These are phyloP conservation scores for Propithecus deckenii DNA, from an alignment of 2,797 vertebrate species.

Conservation along the genomic window DNA sequence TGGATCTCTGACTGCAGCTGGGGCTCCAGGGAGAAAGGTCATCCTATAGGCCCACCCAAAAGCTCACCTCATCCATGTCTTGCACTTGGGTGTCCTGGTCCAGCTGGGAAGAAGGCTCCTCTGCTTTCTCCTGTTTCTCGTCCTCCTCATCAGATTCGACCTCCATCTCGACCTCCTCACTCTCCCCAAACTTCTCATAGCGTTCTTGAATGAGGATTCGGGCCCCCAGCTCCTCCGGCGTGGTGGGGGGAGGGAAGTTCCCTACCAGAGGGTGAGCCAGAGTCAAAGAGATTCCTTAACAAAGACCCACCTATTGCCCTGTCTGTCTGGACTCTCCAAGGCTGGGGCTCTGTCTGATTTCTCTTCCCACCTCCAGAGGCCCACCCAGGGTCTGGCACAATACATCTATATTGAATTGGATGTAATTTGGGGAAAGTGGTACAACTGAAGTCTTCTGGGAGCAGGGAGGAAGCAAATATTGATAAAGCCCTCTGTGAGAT, in stretches of 20 bases:
- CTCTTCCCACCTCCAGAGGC: not conserved
- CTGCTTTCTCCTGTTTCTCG: constrained; percentile 89
- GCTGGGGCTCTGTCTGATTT: not conserved
- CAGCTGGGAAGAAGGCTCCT: constrained; percentile 89
- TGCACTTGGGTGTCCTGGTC: constrained; percentile 99
- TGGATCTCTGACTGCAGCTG: not conserved
- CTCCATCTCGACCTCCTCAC: constrained; percentile 99
- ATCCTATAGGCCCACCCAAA: not conserved
- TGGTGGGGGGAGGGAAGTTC: constrained; percentile 99
- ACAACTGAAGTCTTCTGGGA: not conserved
- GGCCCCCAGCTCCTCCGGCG: constrained; percentile 96
- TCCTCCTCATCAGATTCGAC: constrained; percentile 99
- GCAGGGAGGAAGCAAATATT: not conserved
- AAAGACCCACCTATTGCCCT: not conserved
- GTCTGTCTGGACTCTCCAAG: not conserved
- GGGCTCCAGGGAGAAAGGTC: not conserved
- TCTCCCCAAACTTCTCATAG: constrained; percentile 99
- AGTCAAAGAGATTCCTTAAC: not conserved
- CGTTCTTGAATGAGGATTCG: constrained; percentile 99
- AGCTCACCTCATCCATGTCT: constrained; percentile 97
- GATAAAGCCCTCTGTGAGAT: not conserved
- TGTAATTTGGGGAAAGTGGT: not conserved
- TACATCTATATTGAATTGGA: not conserved
- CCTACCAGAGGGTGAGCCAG: constrained; percentile 82
- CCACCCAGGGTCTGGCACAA: not conserved